These are phyloP conservation scores for Acomys russatus DNA, from an alignment of 2,797 vertebrate species.

Conservation along the genomic window DNA sequence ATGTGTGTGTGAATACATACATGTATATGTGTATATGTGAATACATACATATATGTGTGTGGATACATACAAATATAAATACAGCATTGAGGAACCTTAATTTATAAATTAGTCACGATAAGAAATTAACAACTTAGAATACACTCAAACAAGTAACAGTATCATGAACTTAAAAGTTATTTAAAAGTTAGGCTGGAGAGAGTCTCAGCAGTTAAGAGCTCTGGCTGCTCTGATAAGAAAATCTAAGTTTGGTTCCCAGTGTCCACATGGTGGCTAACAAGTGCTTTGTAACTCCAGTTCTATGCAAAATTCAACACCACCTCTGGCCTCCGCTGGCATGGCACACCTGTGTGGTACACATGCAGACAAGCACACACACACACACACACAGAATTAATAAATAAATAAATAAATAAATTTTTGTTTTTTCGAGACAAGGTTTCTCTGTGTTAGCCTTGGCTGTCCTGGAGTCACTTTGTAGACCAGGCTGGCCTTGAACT, in stretches of 20 bases:
- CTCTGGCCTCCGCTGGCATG: background rate
- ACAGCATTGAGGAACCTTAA: background rate
- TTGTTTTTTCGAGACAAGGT: too few relatives aligned
- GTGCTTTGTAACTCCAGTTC: background rate
- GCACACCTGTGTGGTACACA: background rate
- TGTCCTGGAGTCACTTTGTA: too few relatives aligned
- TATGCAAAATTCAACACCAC: background rate
- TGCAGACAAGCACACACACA: background rate
- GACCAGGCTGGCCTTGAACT: too few relatives aligned
- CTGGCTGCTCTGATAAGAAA: background rate
- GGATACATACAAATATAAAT: background rate
- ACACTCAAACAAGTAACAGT: background rate
- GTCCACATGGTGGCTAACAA: background rate
- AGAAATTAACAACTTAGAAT: background rate
- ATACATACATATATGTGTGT: background rate
- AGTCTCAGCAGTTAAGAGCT: background rate
- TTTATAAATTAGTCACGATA: background rate
- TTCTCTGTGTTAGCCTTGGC: too few relatives aligned
- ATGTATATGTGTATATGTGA: background rate
- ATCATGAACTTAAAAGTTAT: background rate
- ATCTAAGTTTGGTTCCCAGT: background rate
- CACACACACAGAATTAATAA: background rate
- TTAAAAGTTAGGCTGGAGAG: background rate
- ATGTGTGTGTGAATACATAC: background rate
- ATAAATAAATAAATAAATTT: too few relatives aligned